Base-by-base conservation (phyloP, 2,888 invertebrate genomes). In the Trissolcus japonicus region DNA sequence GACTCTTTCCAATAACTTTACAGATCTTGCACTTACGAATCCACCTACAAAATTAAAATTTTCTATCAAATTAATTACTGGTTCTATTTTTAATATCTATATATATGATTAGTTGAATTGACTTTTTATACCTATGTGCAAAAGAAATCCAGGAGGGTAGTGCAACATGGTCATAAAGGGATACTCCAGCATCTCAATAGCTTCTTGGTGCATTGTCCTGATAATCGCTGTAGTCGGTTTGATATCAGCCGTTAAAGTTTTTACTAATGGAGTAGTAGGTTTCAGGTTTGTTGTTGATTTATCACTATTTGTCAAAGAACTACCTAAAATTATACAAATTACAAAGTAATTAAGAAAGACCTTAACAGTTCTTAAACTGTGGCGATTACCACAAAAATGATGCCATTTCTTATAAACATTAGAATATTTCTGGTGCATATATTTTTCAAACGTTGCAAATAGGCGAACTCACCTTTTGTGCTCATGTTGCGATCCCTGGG, bases 101-200 rank as follows among this genome's bases (percentile, higher is more conserved):
- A 2, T 2, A 2, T 1, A 13, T 41, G 2, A 41, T 13, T 13
- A 1, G 3, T 41, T n/a, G 1, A 3, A 41, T 13, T 41, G 1
- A 19, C 19, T 2, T 6, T 14, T 4, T 3, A 54, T 89, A 94
- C 96, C 98, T 81, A 98, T 92, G 87, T 96, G 95, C 16, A 95
- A 91, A 81, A 98, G 94, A 85, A 98, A 97, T 11, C 96, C 97
- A 0, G 93, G 91, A 6, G 98, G 98, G 89, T 96, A 97, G 83
- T 95, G 95, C 0, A 94, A 93, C 92, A 98, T 94, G 0, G 98
- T 98, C 62, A 99, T 91, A 88, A 99, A 98, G 0, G 98, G 98
- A 89, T 97, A 98, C 86, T 98, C 98, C 87, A 97, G 89, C 93
- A 97, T 94, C 79, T 97, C 97, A 83, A 97, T 91, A 84, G 93